Base-by-base conservation (phyloP, 1,140 invertebrate species). In the Aphaenogaster floridana region DNA sequence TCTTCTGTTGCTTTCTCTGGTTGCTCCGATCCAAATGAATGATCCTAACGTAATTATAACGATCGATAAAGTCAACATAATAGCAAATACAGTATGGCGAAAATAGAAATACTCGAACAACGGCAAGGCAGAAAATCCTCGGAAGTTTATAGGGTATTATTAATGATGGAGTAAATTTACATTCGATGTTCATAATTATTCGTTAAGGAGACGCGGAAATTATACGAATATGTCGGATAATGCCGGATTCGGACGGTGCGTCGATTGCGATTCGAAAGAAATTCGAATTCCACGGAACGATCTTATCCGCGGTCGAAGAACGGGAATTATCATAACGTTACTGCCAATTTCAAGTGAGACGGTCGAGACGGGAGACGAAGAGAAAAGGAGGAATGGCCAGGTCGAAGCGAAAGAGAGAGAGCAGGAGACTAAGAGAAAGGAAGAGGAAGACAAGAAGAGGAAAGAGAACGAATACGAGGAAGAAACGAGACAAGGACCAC, bases 321-420 rank as follows among this genome's bases (percentile, higher is more conserved):
- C 77, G 63, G 59, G 85, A 90, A 90, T 90, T 90, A 90, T 89
- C 85, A 87, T 87, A 84, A 89, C 88, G 85, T 90, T 87, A 71
- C 88, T 72, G 85, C 85, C 84, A 90, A 89, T 90, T 90, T 87
- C 85, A 61, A 90, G 59, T 17, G 78, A 72, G 57, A 87, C 50
- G 71, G 13, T 76, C 54, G 69, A 52, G 69, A 61, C 61, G 45
- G 15, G 45, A 80, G 28, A 50, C 39, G 34, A 39, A n/a, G 34
- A 36, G 61, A 52, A 64, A 50, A 68, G 63, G 34, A 52, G 21
- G 21, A 48, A 50, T 45, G 11, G 9, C 6, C 52, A 48, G 21
- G 39, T 39, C 42, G 4, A n/a, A 79, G 72, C 34, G 8, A n/a
- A 7, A 17, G 54, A 77, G 34, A 54, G 9, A 54, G 28, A 52